Conservation (phyloP, 2,888 invertebrate species). For the Epinotia ramella region DNA sequence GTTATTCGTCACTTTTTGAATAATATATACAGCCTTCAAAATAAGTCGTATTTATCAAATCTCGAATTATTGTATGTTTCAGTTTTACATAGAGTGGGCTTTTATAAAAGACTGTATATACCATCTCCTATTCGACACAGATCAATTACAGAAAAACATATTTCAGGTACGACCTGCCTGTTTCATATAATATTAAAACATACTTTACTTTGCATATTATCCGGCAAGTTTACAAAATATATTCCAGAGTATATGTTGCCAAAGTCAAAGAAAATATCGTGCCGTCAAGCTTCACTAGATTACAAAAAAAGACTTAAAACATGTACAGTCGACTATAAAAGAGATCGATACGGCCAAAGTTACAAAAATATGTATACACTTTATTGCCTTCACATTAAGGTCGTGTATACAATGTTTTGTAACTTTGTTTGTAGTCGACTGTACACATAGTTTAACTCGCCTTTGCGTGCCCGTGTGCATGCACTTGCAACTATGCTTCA, state of each 20-base stretch:
- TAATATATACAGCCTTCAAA: constrained; percentile 14
- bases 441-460: too few species aligned
- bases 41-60: constrained; percentile 4
- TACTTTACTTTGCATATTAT: background rate
- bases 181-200: background rate
- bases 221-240: background rate
- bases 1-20: background rate
- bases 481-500: too few species aligned
- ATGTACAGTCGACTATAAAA: too few species aligned
- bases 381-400: too few species aligned
- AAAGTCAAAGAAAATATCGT: background rate
- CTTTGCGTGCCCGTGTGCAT: too few species aligned
- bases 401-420: too few species aligned
- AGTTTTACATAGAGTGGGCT: background rate
- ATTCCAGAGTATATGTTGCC: background rate
- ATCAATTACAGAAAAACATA: background rate
- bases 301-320: too few species aligned
- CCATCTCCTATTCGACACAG: background rate
- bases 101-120: constrained; percentile 13
- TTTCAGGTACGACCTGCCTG: background rate
- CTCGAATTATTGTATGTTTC: background rate
- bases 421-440: too few species aligned
- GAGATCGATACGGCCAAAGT: too few species aligned
- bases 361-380: too few species aligned
- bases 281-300: too few species aligned